These are phyloP conservation scores for Odiellus spinosus DNA, from an alignment of 2,888 invertebrate genomes.

Conservation along the genomic window DNA sequence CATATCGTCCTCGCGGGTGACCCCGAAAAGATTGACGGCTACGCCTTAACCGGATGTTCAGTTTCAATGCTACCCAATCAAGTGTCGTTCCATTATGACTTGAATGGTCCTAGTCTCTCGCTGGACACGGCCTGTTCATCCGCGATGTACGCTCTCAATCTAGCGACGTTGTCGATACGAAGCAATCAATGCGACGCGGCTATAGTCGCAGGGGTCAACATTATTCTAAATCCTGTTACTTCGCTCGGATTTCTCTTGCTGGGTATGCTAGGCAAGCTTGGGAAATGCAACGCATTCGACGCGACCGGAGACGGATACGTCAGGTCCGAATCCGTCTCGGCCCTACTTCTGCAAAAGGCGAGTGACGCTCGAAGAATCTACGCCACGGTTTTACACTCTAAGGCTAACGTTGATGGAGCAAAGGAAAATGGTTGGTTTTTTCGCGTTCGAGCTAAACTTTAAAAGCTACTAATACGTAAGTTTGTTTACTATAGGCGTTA, in stretches of 20 bases:
- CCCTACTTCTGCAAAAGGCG: constrained; percentile 62
- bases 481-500: constrained; percentile 32
- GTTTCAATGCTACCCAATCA: constrained; percentile 80
- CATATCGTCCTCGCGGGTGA: constrained; percentile 18
- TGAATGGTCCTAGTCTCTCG: constrained; percentile 80
- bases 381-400: constrained; percentile 36
- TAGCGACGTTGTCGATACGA: constrained; percentile 62
- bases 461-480: too few species aligned
- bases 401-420: constrained; percentile 38
- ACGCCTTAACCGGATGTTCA: constrained; percentile 76
- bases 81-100: constrained; percentile 84
- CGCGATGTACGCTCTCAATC: constrained; percentile 75
- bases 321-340: constrained; percentile 71
- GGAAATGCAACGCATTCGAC: constrained; percentile 89
- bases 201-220: constrained; percentile 79
- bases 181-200: constrained; percentile 89
- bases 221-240: constrained; percentile 73
- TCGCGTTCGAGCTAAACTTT: too few species aligned
- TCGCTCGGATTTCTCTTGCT: constrained; percentile 86
- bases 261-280: constrained; percentile 80
- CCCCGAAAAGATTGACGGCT: constrained; percentile 54
- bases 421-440: constrained; percentile 30
- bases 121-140: constrained; percentile 96
- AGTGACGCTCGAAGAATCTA: constrained; percentile 29
- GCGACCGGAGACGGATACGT: constrained; percentile 76